Conservation (phyloP, 2,888 invertebrate genomes). For the Ferdinandea cuprea region DNA sequence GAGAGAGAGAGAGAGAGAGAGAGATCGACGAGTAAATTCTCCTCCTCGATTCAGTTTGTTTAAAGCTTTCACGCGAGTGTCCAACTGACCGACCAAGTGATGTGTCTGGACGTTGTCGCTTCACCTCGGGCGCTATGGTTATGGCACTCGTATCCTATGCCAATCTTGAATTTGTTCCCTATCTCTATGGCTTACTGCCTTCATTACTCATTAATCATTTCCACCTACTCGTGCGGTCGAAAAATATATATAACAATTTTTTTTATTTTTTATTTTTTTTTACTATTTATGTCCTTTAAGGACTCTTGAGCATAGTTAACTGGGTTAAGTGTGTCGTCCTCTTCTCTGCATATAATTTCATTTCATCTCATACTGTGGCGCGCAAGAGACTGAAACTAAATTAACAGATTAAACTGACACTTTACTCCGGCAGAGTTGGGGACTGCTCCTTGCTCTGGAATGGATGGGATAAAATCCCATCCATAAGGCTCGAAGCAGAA, state of each 20-base stretch:
- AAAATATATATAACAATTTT: constrained; percentile 34
- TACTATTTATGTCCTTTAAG: constrained; percentile 22
- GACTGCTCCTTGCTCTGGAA: too few relatives aligned
- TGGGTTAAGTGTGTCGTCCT: constrained; percentile 70
- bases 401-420: constrained; percentile 75
- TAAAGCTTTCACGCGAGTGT: constrained; percentile 37
- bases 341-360: constrained; percentile 52
- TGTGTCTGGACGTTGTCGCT: constrained; percentile 51
- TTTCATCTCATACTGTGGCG: constrained; percentile 41
- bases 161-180: neutral
- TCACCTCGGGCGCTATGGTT: constrained; percentile 25
- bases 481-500: constrained; percentile 43
- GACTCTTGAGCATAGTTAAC: constrained; percentile 52
- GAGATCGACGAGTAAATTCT: too few relatives aligned
- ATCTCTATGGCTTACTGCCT: constrained; percentile 56
- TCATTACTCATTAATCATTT: constrained; percentile 65
- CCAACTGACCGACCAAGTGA: constrained; percentile 74
- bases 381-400: constrained; percentile 65
- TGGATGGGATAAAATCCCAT: constrained; percentile 49
- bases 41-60: constrained; percentile 7
- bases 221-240: constrained; percentile 4
- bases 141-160: neutral
- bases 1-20: too few relatives aligned
- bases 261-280: too few relatives aligned
- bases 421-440: constrained; percentile 8